Conservation (phyloP, 2,888 invertebrate genomes). For the Eupelmus urozonus region DNA sequence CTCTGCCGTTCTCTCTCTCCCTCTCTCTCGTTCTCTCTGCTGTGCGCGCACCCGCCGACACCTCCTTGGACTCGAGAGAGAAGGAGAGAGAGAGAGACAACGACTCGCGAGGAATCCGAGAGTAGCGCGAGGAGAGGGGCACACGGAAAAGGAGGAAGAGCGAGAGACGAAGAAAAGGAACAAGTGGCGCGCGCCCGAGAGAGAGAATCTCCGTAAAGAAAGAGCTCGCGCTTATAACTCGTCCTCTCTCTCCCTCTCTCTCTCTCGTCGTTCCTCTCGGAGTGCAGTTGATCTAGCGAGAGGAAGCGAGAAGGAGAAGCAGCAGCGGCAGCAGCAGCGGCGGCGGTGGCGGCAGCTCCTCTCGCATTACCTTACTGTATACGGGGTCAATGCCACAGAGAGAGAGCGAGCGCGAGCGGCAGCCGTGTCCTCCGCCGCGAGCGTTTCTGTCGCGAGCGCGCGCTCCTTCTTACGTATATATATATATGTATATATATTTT, state of each 20-base stretch:
- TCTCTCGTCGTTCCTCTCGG: constrained; percentile 19
- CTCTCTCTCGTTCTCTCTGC: constrained; percentile 11
- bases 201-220: constrained; percentile 55
- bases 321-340: background rate
- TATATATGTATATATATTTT: no score
- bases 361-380: constrained; percentile 60
- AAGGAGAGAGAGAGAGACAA: constrained; percentile 52
- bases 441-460: constrained; percentile 48
- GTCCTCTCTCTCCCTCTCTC: constrained; percentile 38
- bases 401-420: constrained; percentile 26
- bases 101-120: constrained; percentile 58
- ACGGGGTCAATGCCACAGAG: constrained; percentile 61
- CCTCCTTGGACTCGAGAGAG: constrained; percentile 25
- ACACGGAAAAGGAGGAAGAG: constrained; percentile 16
- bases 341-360: background rate
- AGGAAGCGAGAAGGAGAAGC: constrained; percentile 5
- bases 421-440: constrained; percentile 58
- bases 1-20: constrained; percentile 20
- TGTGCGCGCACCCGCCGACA: constrained; percentile 34
- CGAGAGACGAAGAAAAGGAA: constrained; percentile 48
- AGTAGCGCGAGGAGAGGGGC: constrained; percentile 15
- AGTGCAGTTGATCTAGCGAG: constrained; percentile 22
- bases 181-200: constrained; percentile 54
- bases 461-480: constrained; percentile 42
- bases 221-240: constrained; percentile 57